Evolutionary conservation across 2,888 invertebrate genomes (phyloP), one percentile per base, ranked within the genome.

Genomic region (Oxytorus armatus): DNA sequence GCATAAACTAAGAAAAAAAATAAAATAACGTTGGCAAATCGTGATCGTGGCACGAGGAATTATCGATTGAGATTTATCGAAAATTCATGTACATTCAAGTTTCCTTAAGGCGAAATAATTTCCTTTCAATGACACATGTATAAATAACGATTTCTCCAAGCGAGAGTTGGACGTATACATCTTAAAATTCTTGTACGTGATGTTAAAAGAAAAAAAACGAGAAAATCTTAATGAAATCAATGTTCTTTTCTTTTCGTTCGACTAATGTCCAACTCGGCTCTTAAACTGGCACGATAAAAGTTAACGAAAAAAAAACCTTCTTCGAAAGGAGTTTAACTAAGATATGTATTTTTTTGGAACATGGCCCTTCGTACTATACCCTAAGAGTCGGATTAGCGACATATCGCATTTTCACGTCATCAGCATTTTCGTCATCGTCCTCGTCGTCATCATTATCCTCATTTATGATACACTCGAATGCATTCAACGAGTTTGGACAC

Each of bases 331-430:
- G 84, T 81, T 80, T 51, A 77, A 79, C 81, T 77, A 81, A 81
- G 83, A 84, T 82, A 82, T 84, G 83, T 81, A 78, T 83, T 84
- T 84, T 83, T 84, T 83, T 83, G 84, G 84, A 84, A 84, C 84
- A 70, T 84, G 83, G 78, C 84, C 84, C 84, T 84, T 84, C 82
- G 81, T 39, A 75, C 69, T 74, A 47, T 66, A 66, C 63, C 74
- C 69, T 66, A 81, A 69, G 36, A 29, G 36, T 82, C 65, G 57
- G 29, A 73, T 8, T 42, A 33, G 16, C 75, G 75, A 68, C 68
- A 68, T 25, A 18, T 18, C 21, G 14, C 1, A 18, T 21, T 18
- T 18, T 51, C 21, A 14, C 65, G 33, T 61, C 44, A 36, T 57
- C 57, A 8, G 57, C 42, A 23, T 63, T 49, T 23, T 79, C 42